phyloP scores from a whole-genome alignment of 2,113 vertebrate species.

The Odocoileus hemionus region DNA sequence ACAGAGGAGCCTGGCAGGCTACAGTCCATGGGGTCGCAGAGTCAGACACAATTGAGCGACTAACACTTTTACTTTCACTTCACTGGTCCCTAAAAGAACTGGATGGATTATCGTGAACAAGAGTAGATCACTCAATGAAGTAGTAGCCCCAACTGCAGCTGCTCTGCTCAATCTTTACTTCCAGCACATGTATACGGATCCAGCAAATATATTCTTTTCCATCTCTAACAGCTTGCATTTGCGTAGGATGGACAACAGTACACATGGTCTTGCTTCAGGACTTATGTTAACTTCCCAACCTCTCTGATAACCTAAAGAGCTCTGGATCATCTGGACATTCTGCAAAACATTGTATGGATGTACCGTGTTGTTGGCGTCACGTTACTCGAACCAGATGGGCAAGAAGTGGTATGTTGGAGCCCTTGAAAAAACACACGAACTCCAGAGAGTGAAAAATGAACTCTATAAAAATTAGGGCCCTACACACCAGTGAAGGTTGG shows the following conservation, averaged over 20 bases:
- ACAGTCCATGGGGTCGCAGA: not conserved
- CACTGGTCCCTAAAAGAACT: not conserved
- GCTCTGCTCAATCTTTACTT: not conserved
- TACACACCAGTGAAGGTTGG: not conserved
- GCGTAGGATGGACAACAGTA: not conserved
- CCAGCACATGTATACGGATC: not conserved
- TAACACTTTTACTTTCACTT: not conserved
- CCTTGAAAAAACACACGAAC: not conserved
- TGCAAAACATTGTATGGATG: not conserved
- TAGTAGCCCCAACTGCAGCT: not conserved
- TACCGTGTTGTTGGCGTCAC: not conserved
- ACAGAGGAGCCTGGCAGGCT: not conserved
- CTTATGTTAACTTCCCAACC: not conserved
- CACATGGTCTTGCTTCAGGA: not conserved
- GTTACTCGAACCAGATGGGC: not conserved
- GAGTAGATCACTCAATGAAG: not conserved
- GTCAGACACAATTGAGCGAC: fast-evolving
- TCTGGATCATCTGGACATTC: not conserved
- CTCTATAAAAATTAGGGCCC: not conserved
- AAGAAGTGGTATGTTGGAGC: not conserved
- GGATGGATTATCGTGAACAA: not conserved
- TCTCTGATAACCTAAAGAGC: not conserved
- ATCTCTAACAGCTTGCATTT: not conserved
- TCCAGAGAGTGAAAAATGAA: not conserved
- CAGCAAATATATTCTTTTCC: not conserved